Conservation (phyloP, 2,888 invertebrate species). For the Nomada lathburiana region DNA sequence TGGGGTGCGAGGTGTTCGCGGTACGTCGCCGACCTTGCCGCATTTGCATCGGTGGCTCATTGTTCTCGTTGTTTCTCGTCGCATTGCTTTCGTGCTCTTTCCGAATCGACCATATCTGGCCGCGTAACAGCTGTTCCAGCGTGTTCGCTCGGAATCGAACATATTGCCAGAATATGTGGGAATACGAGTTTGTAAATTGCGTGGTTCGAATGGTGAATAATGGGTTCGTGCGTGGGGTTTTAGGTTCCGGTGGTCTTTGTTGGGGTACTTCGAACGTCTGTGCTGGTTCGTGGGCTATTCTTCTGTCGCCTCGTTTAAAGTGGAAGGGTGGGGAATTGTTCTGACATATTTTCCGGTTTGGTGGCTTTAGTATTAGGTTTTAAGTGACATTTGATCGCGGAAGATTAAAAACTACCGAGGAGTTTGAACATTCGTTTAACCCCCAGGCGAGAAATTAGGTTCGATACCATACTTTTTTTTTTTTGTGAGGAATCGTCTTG, state of each 20-base stretch:
- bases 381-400: too few relatives aligned
- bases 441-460: too few relatives aligned
- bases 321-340: too few relatives aligned
- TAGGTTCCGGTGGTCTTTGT: not conserved
- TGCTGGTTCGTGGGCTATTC: too few relatives aligned
- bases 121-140: conserved; percentile 20
- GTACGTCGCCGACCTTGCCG: conserved; percentile 44
- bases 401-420: too few relatives aligned
- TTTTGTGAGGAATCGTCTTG: too few relatives aligned
- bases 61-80: conserved; percentile 13
- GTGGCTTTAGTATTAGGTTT: too few relatives aligned
- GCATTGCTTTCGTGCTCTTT: conserved; percentile 1
- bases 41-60: conserved; percentile 6
- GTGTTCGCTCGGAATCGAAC: not conserved
- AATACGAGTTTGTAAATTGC: not conserved
- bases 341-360: too few relatives aligned
- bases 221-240: not conserved
- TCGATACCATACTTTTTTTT: too few relatives aligned
- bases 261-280: not conserved
- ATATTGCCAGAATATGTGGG: not conserved
- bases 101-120: not conserved
- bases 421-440: too few relatives aligned
- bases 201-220: not conserved
- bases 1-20: conserved; percentile 5
- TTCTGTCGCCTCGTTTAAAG: too few relatives aligned